These are phyloP conservation scores for Oryzias curvinotus DNA, from an alignment of 2,113 vertebrate genomes.

Conservation along the genomic window DNA sequence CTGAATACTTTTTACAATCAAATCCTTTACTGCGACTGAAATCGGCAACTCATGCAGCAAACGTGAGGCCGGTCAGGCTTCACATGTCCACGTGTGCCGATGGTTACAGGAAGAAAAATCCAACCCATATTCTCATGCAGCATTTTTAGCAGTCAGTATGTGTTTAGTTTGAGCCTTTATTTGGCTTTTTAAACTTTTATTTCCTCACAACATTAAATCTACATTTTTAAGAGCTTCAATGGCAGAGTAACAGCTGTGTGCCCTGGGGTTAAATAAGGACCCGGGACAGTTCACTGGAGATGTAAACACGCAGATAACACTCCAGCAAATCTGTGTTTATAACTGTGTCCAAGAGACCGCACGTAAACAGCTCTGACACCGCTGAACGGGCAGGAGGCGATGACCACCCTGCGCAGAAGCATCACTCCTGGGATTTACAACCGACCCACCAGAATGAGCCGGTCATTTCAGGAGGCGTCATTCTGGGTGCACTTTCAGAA, in stretches of 20 bases:
- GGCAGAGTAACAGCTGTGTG: too few relatives aligned
- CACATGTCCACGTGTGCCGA: background rate
- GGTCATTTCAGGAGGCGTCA: conserved; percentile 24
- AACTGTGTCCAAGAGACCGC: conserved; percentile 39
- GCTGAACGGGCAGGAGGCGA: conserved; percentile 26
- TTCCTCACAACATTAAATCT: too few relatives aligned
- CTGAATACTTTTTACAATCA: background rate
- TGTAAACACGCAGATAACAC: conserved; percentile 14
- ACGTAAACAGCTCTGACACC: conserved; percentile 2
- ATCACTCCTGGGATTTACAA: conserved; percentile 26
- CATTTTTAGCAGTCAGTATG: background rate
- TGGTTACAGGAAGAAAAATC: conserved; percentile 19
- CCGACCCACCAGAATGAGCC: conserved; percentile 33
- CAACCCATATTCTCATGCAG: conserved; percentile 6
- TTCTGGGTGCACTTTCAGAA: too few relatives aligned
- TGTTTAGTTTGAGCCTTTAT: too few relatives aligned
- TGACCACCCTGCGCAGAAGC: conserved; percentile 15
- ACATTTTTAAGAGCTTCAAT: too few relatives aligned
- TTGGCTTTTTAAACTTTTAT: too few relatives aligned
- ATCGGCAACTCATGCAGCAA: conserved; percentile 23
- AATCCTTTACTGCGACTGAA: conserved; percentile 17
- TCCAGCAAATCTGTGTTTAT: conserved; percentile 29
- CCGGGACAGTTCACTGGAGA: conserved; percentile 21
- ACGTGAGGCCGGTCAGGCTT: conserved; percentile 6
- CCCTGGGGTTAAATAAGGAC: conserved; percentile 15